Evolutionary conservation across 92 coral and sea anemone genomes (phyloP).

Genomic region (Actinernus sp.): DNA sequence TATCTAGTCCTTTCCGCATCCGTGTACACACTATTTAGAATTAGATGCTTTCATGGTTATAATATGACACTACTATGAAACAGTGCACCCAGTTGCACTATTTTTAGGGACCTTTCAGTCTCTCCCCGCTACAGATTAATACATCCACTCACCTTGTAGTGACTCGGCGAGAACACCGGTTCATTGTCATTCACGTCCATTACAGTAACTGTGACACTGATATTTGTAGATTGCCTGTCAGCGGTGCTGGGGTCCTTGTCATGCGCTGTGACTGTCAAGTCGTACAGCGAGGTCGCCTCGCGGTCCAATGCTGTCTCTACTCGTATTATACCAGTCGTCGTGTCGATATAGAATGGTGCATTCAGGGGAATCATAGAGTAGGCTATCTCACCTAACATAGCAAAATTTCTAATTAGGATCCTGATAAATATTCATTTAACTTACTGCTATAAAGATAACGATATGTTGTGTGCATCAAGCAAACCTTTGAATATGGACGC

Average conservation of each 20-base stretch:
- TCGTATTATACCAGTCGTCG: constrained; percentile 58
- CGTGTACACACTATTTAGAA: too few relatives aligned
- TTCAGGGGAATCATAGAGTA: constrained; percentile 54
- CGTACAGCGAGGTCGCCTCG: constrained; percentile 32
- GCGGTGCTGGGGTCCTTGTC: constrained; percentile 63
- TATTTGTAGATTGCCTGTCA: constrained; percentile 41
- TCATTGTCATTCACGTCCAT: constrained; percentile 70
- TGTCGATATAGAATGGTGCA: constrained; percentile 64
- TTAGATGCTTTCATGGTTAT: too few relatives aligned
- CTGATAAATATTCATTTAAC: too few relatives aligned
- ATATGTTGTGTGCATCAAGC: too few relatives aligned
- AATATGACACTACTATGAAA: too few relatives aligned
- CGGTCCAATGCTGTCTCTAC: constrained; percentile 49
- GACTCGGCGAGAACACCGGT: constrained; percentile 63
- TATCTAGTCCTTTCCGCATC: too few relatives aligned
- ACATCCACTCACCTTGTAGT: constrained; percentile 54
- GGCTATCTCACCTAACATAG: constrained; percentile 43
- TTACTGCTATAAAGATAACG: too few relatives aligned
- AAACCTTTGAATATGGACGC: too few relatives aligned
- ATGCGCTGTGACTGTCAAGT: constrained; percentile 50
- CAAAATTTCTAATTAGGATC: too few relatives aligned
- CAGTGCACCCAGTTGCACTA: background rate
- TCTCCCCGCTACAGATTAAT: background rate
- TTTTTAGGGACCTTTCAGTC: too few relatives aligned
- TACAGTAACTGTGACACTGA: constrained; percentile 42